Percentiles rank a stretch among this genome's conserved stretches.
phyloP scores from a whole-genome alignment of 2,888 invertebrate genomes.

The Buathra laborator region DNA sequence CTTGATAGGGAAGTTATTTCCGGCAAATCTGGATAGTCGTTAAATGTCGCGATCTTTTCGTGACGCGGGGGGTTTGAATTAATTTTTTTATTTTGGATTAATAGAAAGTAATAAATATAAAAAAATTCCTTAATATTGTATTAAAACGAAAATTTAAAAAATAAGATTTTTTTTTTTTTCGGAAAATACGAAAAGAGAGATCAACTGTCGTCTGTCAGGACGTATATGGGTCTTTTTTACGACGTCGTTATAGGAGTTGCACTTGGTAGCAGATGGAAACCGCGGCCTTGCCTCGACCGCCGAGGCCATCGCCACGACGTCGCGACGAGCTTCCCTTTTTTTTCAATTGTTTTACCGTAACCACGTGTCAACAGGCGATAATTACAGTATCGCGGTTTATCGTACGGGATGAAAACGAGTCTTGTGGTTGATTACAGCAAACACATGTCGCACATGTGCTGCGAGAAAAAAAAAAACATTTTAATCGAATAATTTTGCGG shows the following conservation, averaged over 20 bases:
- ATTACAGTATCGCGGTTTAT: slow-evolving; percentile 38
- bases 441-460: background rate
- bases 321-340: slow-evolving; percentile 47
- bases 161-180: too few relatives aligned
- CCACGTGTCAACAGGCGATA: slow-evolving; percentile 30
- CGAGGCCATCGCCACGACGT: slow-evolving; percentile 44
- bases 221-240: background rate
- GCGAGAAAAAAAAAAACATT: background rate
- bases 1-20: background rate
- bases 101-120: too few relatives aligned
- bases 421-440: slow-evolving; percentile 2
- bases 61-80: background rate
- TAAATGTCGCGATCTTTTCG: background rate
- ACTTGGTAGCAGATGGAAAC: slow-evolving; percentile 47
- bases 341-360: slow-evolving; percentile 49
- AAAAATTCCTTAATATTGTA: too few relatives aligned
- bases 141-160: too few relatives aligned
- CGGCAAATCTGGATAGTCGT: background rate
- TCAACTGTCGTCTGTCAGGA: too few relatives aligned
- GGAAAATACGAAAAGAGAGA: too few relatives aligned
- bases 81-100: background rate
- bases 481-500: background rate
- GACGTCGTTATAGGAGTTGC: slow-evolving; percentile 30
- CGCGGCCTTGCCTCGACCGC: slow-evolving; percentile 46
- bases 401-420: slow-evolving; percentile 34